Evolutionary conservation across 2,888 invertebrate species (phyloP), one percentile per base, ranked within the genome.

Genomic region (Sycophila texana): DNA sequence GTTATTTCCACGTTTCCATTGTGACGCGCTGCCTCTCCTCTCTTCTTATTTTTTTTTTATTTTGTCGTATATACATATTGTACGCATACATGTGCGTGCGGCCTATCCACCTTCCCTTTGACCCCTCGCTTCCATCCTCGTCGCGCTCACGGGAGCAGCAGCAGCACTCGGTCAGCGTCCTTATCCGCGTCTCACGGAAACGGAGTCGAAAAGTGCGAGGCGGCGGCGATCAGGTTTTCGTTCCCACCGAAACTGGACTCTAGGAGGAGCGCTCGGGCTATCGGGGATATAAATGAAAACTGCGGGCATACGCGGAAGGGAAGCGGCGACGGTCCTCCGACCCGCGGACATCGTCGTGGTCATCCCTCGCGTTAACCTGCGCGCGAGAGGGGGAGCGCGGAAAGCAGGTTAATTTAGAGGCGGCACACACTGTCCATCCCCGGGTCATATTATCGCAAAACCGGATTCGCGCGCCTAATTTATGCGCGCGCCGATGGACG

Each of bases 181-280:
- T 75, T 75, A 70, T 70, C 63, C 60, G 18, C 57, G 63, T 66
- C 63, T 73, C 65, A 65, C 71, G 71, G 70, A 71, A 79, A 79
- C 71, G 55, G 60, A 75, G 79, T 74, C 70, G 74, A 74, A 79
- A 81, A 68, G 78, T 71, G 77, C 73, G 47, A 22, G 39, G 58
- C 58, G 60, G 87, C 20, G 22, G 86, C 88, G 86, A 89, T 88
- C 90, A 90, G 90, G 90, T 90, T 90, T 90, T 89, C 86, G 89
- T 90, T 90, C 90, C 90, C 90, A 90, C 89, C 89, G 84, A 81
- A 84, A 79, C 83, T 82, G 83, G 81, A 76, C 79, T 75, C 22
- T 14, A 13, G 30, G 13, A 13, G 61, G 49, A 51, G 22, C 47
- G 16, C 63, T 13, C 0, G n/a, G n/a, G 47, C 39, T 39, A 39